Evolutionary conservation across 1,140 invertebrate species (phyloP).

Genomic region (Proales similis): DNA sequence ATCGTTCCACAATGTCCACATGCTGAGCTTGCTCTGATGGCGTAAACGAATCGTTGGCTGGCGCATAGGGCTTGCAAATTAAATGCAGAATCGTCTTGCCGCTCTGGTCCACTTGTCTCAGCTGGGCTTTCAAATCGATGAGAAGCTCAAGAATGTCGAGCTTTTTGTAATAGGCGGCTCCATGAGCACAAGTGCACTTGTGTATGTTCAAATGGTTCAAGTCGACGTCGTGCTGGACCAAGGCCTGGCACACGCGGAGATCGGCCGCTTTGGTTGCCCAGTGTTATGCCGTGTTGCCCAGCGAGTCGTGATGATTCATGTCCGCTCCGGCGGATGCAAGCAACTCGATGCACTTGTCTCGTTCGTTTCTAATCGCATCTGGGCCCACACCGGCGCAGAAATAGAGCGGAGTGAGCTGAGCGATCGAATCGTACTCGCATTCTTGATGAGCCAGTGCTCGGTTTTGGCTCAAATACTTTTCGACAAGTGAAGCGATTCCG

Average conservation of each 20-base stretch:
- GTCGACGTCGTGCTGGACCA: slow-evolving; percentile 9
- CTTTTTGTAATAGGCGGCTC: slow-evolving; percentile 32
- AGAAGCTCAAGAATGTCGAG: slow-evolving; percentile 10
- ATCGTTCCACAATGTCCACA: neutral
- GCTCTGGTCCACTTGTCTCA: neutral
- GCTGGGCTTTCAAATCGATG: slow-evolving; percentile 2
- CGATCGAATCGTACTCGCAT: slow-evolving; percentile 3
- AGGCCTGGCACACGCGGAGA: slow-evolving; percentile 7
- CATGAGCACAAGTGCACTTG: slow-evolving; percentile 35
- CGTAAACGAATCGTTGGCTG: neutral
- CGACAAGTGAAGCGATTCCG: slow-evolving; percentile 5
- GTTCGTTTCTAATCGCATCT: slow-evolving; percentile 15
- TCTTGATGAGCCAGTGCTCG: neutral
- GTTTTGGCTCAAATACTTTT: slow-evolving; percentile 22
- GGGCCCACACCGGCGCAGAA: slow-evolving; percentile 28
- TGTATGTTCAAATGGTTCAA: slow-evolving; percentile 6
- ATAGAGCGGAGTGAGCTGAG: slow-evolving; percentile 9
- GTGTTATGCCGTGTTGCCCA: slow-evolving; percentile 7
- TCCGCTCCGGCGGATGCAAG: slow-evolving; percentile 1
- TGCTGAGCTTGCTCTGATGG: neutral
- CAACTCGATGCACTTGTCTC: slow-evolving; percentile 6
- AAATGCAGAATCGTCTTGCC: slow-evolving; percentile 36
- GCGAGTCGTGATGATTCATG: neutral
- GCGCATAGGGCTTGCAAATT: slow-evolving; percentile 9
- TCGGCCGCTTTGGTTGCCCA: slow-evolving; percentile 29